Base-by-base conservation (phyloP, 1,140 invertebrate species). In the Calycopis cecrops region DNA sequence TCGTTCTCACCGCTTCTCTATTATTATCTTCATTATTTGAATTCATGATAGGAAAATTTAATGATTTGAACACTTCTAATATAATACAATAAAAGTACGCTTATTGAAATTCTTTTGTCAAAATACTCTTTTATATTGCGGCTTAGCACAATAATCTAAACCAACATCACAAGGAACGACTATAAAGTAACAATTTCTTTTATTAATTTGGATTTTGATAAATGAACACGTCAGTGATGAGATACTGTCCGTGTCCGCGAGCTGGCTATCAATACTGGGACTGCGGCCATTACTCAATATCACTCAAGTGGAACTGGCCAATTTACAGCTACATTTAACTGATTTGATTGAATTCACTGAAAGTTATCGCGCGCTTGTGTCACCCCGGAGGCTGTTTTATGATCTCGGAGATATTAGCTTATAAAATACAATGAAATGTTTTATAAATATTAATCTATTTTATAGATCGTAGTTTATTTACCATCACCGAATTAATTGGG, bases 261-360 rank as follows among this genome's bases (percentile, higher is more conserved):
- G 48, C 68, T 56, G 69, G 60, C 71, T 72, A 83, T 84, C 76
- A 83, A 86, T 86, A 83, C 67, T 60, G 69, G 56, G 51, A 48
- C 69, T 62, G 62, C 69, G 67, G 63, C 73, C 75, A 84, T 84
- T 81, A 83, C 71, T 86, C 83, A 86, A 77, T 76, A 84, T 69
- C 80, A 70, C 65, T 83, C 76, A 76, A 77, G 75, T 81, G 79
- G 75, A 80, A 83, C 79, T 77, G 71, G 66, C 70, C 76, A 79
- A 84, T 86, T 86, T 84, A 71, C 78, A 84, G 80, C 78, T 80
- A 84, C 79, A 82, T 86, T 84, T 81, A 79, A 82, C 78, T 76
- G 76, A 86, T 81, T 79, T 81, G 80, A 84, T 86, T 78, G 73
- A 79, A 81, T 78, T 70, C 76, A 67, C 62, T 67, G 59, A 72